Evolutionary conservation across 2,113 vertebrate species (phyloP).

Genomic region (Vulpes vulpes): DNA sequence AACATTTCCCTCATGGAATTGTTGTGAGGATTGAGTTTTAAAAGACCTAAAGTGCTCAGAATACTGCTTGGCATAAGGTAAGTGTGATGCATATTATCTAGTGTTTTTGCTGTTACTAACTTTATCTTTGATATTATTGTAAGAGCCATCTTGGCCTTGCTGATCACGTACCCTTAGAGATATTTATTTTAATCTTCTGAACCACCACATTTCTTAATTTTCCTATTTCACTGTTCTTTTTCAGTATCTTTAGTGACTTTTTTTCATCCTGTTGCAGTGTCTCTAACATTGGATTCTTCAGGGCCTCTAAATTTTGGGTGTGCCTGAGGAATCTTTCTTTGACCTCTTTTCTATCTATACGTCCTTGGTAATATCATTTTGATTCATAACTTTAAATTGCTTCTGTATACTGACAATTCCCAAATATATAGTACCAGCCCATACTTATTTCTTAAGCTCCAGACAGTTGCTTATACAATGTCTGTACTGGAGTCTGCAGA

Average conservation of each 20-base stretch:
- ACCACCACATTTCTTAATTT: not conserved
- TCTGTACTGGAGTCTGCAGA: not conserved
- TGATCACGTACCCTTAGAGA: not conserved
- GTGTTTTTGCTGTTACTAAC: not conserved
- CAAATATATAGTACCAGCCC: not conserved
- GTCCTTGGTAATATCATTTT: not conserved
- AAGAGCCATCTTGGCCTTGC: not conserved
- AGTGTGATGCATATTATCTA: not conserved
- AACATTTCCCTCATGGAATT: not conserved
- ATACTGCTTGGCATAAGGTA: not conserved
- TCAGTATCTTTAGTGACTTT: not conserved
- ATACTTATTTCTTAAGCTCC: not conserved
- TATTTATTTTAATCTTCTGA: not conserved
- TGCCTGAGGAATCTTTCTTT: not conserved
- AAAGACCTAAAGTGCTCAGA: not conserved
- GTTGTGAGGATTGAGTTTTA: not conserved
- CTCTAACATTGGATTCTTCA: not conserved
- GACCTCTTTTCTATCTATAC: not conserved
- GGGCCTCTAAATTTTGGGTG: not conserved
- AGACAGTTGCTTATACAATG: not conserved
- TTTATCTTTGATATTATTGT: not conserved
- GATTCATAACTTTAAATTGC: not conserved
- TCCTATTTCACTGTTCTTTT: not conserved
- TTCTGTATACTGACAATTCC: not conserved
- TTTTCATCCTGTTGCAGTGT: not conserved